A percentile compares a stretch with the other conserved stretches of the same genome.
These are phyloP conservation scores for Gopherus evgoodei DNA, from an alignment of 2,113 vertebrate genomes.

Conservation along the genomic window DNA sequence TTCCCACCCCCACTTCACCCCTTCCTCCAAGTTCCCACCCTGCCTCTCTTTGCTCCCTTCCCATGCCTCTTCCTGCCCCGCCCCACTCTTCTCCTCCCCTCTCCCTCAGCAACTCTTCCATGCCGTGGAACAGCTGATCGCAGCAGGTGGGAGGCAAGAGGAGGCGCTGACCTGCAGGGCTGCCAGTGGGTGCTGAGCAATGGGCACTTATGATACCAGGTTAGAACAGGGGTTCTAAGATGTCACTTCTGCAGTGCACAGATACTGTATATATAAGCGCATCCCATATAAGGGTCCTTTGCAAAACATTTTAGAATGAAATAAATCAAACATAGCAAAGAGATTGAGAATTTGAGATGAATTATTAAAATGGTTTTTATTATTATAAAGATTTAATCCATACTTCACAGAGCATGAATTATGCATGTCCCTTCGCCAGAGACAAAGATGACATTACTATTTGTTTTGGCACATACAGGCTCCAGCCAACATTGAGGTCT, in stretches of 20 bases:
- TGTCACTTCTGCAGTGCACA: not conserved
- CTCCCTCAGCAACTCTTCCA: too few species aligned
- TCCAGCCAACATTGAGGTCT: not conserved
- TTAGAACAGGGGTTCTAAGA: not conserved
- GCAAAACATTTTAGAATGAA: not conserved
- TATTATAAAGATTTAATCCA: not conserved
- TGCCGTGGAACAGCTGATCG: too few species aligned
- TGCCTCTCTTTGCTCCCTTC: too few species aligned
- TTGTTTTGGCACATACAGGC: not conserved
- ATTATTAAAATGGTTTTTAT: fast-evolving
- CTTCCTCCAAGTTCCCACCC: too few species aligned
- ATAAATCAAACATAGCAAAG: not conserved
- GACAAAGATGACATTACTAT: not conserved
- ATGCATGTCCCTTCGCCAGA: not conserved
- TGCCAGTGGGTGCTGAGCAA: too few species aligned
- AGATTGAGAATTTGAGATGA: not conserved
- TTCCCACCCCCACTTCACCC: too few species aligned
- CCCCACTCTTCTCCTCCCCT: too few species aligned
- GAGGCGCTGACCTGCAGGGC: too few species aligned
- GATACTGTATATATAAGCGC: not conserved
- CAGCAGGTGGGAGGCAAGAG: too few species aligned
- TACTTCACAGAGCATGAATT: not conserved
- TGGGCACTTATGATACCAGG: too few species aligned
- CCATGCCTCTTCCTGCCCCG: too few species aligned
- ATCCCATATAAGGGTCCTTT: not conserved